Conservation (phyloP, 2,888 invertebrate species). For the Timema podura region DNA sequence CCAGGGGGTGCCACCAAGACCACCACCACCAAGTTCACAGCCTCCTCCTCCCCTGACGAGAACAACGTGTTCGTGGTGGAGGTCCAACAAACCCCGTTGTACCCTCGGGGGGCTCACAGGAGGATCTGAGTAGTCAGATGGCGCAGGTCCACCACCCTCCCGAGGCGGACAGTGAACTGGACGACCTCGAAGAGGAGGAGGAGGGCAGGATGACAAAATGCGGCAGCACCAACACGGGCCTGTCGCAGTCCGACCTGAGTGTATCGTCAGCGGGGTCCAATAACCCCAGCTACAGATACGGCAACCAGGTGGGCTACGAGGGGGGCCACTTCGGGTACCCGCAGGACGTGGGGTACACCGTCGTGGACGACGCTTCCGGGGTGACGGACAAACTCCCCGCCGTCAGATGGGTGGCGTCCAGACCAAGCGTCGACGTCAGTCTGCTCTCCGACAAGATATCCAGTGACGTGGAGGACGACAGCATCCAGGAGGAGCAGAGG, state of each 20-base stretch:
- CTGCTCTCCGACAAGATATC: constrained; percentile 49
- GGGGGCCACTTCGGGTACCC: constrained; percentile 68
- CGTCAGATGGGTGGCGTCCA: neutral
- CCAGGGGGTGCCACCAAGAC: constrained; percentile 19
- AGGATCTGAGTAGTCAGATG: constrained; percentile 32
- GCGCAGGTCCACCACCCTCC: constrained; percentile 28
- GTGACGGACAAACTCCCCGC: neutral
- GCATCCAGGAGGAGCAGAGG: constrained; percentile 48
- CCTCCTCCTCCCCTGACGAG: constrained; percentile 63
- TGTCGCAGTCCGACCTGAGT: constrained; percentile 77
- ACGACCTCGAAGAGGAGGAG: constrained; percentile 21
- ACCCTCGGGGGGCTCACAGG: constrained; percentile 42
- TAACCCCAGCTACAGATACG: constrained; percentile 71
- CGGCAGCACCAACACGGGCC: constrained; percentile 61
- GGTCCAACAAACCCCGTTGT: constrained; percentile 51
- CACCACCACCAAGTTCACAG: constrained; percentile 47
- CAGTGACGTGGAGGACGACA: constrained; percentile 46
- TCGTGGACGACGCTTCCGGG: constrained; percentile 11
- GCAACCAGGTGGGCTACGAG: constrained; percentile 74
- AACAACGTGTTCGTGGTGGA: constrained; percentile 73
- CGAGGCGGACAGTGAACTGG: constrained; percentile 21
- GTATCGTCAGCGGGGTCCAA: constrained; percentile 66
- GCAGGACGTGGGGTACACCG: constrained; percentile 54
- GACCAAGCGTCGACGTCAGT: constrained; percentile 14
- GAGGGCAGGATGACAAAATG: constrained; percentile 22